Evolutionary conservation across 2,888 invertebrate genomes (phyloP).

Genomic region (Acanthosoma haemorrhoidale): DNA sequence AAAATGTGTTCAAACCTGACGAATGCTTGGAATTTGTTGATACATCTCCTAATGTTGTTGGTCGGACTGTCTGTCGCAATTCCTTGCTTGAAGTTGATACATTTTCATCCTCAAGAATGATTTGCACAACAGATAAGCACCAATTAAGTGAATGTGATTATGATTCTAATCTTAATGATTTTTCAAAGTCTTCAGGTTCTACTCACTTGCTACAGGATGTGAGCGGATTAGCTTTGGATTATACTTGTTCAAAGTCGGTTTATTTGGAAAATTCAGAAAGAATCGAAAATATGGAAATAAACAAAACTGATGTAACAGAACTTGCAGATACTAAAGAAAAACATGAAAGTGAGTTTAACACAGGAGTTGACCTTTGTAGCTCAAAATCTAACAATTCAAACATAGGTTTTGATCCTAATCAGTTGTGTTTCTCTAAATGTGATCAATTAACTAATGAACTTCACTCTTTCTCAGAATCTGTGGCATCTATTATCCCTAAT

Average conservation of each 20-base stretch:
- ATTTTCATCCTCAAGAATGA: too few relatives aligned
- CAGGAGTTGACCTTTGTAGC: too few relatives aligned
- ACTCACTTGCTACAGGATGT: neutral
- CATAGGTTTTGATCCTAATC: too few relatives aligned
- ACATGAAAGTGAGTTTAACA: neutral
- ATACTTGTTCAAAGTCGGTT: neutral
- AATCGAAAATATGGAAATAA: neutral
- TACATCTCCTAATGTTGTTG: neutral
- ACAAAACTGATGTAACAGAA: neutral
- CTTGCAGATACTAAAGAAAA: neutral
- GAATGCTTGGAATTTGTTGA: neutral
- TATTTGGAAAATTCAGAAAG: neutral
- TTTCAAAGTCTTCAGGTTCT: too few relatives aligned
- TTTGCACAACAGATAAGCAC: too few relatives aligned
- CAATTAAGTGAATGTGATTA: too few relatives aligned
- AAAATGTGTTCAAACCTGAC: too few relatives aligned
- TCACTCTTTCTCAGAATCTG: neutral
- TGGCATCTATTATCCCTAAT: neutral
- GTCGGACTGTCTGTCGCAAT: too few relatives aligned
- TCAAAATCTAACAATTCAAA: too few relatives aligned
- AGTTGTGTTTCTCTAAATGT: too few relatives aligned
- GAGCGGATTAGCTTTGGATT: conserved; percentile 11
- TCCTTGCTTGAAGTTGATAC: too few relatives aligned
- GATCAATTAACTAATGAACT: neutral
- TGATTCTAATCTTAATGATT: too few relatives aligned